Evolutionary conservation across 2,888 invertebrate genomes (phyloP).

Genomic region (Brassicogethes aeneus): DNA sequence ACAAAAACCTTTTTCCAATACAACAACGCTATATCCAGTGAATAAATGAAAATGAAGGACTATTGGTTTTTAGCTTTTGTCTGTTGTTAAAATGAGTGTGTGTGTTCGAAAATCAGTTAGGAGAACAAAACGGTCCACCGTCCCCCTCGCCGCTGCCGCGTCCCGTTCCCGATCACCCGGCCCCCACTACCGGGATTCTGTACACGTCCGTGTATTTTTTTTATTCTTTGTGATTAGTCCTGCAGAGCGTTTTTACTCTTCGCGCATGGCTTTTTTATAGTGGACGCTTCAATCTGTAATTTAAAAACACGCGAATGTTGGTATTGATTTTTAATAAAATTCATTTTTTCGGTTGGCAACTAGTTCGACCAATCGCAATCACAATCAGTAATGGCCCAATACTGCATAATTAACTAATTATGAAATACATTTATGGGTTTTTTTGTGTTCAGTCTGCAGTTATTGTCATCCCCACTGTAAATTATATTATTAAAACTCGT

Average conservation of each 20-base stretch:
- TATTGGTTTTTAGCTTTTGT: conserved; percentile 45
- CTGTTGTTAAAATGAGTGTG: conserved; percentile 37
- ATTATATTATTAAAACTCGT: conserved; percentile 28
- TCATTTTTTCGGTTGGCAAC: conserved; percentile 43
- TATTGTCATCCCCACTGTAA: conserved; percentile 26
- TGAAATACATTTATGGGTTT: conserved; percentile 38
- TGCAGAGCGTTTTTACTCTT: conserved; percentile 39
- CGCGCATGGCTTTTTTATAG: conserved; percentile 42
- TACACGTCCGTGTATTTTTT: conserved; percentile 36
- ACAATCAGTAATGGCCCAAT: conserved; percentile 39
- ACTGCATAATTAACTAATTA: conserved; percentile 42
- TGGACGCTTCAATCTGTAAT: conserved; percentile 42
- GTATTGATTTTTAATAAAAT: conserved; percentile 45
- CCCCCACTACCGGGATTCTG: conserved; percentile 18
- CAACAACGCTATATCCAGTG: conserved; percentile 36
- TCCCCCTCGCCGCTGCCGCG: conserved; percentile 14
- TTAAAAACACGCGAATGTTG: conserved; percentile 42
- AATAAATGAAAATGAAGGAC: conserved; percentile 45
- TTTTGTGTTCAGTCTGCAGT: conserved; percentile 23
- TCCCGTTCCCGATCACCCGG: conserved; percentile 9
- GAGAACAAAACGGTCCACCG: conserved; percentile 38
- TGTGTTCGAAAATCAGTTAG: conserved; percentile 42
- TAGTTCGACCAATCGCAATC: conserved; percentile 40
- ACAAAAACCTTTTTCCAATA: conserved; percentile 43
- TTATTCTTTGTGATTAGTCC: conserved; percentile 44